Base-by-base conservation (phyloP, 1,140 invertebrate species). In the Pogonognathellus flavescens region DNA sequence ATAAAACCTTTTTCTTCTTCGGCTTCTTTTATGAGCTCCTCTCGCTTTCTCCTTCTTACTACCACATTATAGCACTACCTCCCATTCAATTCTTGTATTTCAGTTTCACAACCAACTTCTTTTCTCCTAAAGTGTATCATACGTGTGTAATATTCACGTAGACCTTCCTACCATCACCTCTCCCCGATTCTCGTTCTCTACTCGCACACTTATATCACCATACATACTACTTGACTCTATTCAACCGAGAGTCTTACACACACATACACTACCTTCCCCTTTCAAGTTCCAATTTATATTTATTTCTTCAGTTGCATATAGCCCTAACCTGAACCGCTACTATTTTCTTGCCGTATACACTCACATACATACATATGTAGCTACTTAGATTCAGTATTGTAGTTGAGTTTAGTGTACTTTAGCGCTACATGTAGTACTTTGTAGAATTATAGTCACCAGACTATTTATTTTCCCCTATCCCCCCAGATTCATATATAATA, bases 1-100 rank as follows among this genome's bases (percentile, higher is more conserved):
- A 41, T 84, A 85, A 60, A 84, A 85, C 70, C 85, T 84, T 84
- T 84, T 49, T 41, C 31, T 84, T 62, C 72, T 70, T 81, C 52
- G 14, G n/a, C 83, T 57, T 10, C 53, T 84, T 80, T 80, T 59
- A 80, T 70, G 49, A 76, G 52, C 66, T 80, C 18, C 53, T 55
- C 25, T 52, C 14, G 59, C 22, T 20, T 55, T 72, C 49, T 53
- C 50, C 52, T 50, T 20, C 53, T 55, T 55, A 8, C 50, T 22
- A 20, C 55, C 80, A 14, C 60, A 53, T 57, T 52, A 50, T 52
- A 82, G 52, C 18, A 14, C 62, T 0, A 25, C 59, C 20, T 62
- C 53, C 7, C 25, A 16, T 52, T 20, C 52, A 41, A 49, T 57
- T 55, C 49, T 50, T 20, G 14, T 49, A 57, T 22, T 62, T 31